Conservation (phyloP, 1,140 invertebrate genomes). For the Trichonephila clavipes region DNA sequence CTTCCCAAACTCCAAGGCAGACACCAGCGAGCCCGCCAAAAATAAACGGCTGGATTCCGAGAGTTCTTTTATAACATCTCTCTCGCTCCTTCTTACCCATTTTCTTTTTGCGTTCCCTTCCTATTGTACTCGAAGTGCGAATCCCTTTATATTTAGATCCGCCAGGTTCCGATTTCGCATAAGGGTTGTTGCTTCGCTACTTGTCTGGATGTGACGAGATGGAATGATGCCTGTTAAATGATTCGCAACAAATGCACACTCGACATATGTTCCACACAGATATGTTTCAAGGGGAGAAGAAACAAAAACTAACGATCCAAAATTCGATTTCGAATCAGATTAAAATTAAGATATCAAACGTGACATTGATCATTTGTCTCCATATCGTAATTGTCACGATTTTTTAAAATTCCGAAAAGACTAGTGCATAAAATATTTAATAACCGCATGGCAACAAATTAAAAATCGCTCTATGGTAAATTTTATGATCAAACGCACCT, state of each 20-base stretch:
- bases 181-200: conserved; percentile 2
- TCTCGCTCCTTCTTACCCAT: neutral
- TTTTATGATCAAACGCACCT: too few relatives aligned
- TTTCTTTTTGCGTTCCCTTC: neutral
- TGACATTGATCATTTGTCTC: too few relatives aligned
- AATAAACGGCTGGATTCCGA: conserved; percentile 37
- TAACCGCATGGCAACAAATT: too few relatives aligned
- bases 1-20: neutral
- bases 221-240: conserved; percentile 36
- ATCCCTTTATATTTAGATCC: conserved; percentile 37
- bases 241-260: conserved; percentile 1
- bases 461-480: too few relatives aligned
- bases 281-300: too few relatives aligned
- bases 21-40: conserved; percentile 10
- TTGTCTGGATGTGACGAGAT: conserved; percentile 7
- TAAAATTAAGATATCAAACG: too few relatives aligned
- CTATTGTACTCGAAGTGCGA: conserved; percentile 17
- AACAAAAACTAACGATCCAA: too few relatives aligned
- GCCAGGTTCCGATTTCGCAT: conserved; percentile 13
- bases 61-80: conserved; percentile 15
- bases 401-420: too few relatives aligned
- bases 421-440: too few relatives aligned
- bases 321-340: too few relatives aligned
- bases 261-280: neutral
- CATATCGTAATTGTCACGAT: too few relatives aligned